These are phyloP conservation scores for Falcaria lacertinaria DNA, from an alignment of 2,888 invertebrate species.

Conservation along the genomic window DNA sequence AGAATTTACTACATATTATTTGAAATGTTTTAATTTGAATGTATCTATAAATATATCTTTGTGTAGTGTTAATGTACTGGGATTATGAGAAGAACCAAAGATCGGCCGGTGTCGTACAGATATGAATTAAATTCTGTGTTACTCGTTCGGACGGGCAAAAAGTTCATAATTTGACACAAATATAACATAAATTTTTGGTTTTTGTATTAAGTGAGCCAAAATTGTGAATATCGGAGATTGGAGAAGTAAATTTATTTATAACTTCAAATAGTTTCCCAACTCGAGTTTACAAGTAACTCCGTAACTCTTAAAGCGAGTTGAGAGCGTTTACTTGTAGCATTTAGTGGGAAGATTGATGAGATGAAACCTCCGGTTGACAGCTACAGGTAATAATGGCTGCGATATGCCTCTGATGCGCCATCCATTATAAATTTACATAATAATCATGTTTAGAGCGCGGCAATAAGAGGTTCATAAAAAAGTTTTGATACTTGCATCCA, in stretches of 20 bases:
- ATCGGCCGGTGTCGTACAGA: too few relatives aligned
- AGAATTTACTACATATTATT: too few relatives aligned
- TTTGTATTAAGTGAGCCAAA: too few relatives aligned
- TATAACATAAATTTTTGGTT: too few relatives aligned
- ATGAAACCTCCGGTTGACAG: slow-evolving; percentile 49
- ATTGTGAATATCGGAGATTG: too few relatives aligned
- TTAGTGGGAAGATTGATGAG: slow-evolving; percentile 63
- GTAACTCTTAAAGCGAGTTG: slow-evolving; percentile 22
- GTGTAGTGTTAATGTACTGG: too few relatives aligned
- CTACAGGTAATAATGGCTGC: slow-evolving; percentile 43
- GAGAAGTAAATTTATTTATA: slow-evolving; percentile 35
- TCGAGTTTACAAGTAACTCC: neutral
- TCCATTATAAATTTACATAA: slow-evolving; percentile 65
- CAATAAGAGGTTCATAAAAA: slow-evolving; percentile 26
- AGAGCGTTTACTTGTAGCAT: slow-evolving; percentile 62
- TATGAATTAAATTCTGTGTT: too few relatives aligned
- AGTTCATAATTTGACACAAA: too few relatives aligned
- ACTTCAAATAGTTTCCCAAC: slow-evolving; percentile 3
- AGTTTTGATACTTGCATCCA: slow-evolving; percentile 5
- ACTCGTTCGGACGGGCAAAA: too few relatives aligned
- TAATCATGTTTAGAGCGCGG: slow-evolving; percentile 34
- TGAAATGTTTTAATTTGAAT: too few relatives aligned
- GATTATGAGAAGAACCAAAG: too few relatives aligned
- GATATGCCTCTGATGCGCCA: slow-evolving; percentile 52
- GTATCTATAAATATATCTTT: too few relatives aligned